Conservation (phyloP, 2,888 invertebrate species). For the Teinopalpus imperialis region DNA sequence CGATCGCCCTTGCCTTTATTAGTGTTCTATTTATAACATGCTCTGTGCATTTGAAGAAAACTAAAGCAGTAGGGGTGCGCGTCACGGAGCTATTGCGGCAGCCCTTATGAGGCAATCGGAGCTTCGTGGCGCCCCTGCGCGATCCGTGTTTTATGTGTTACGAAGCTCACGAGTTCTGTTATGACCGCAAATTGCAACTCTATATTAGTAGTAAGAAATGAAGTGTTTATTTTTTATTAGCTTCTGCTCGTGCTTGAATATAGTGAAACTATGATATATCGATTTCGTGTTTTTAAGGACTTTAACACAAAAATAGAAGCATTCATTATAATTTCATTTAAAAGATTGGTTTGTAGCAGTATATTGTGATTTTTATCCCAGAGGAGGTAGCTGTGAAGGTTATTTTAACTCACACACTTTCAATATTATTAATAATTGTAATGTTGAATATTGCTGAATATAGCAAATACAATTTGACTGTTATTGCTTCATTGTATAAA, state of each 20-base stretch:
- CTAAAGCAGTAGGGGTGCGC: slow-evolving; percentile 39
- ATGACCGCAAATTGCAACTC: slow-evolving; percentile 26
- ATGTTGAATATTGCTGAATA: too few relatives aligned
- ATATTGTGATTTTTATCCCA: too few relatives aligned
- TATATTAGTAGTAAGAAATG: slow-evolving; percentile 22
- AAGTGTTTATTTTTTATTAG: slow-evolving; percentile 21
- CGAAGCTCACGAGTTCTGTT: slow-evolving; percentile 24
- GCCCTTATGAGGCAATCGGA: slow-evolving; percentile 22
- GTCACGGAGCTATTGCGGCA: slow-evolving; percentile 26
- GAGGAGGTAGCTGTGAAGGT: too few relatives aligned
- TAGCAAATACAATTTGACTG: too few relatives aligned
- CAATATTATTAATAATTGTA: too few relatives aligned
- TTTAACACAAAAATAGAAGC: too few relatives aligned
- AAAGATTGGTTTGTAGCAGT: too few relatives aligned
- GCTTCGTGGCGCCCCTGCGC: slow-evolving; percentile 29
- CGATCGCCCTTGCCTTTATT: slow-evolving; percentile 42
- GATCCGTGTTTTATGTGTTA: slow-evolving; percentile 30
- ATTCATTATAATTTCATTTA: too few relatives aligned
- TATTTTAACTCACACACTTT: too few relatives aligned
- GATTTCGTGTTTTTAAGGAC: too few relatives aligned
- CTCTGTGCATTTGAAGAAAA: slow-evolving; percentile 40
- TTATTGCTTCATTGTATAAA: too few relatives aligned
- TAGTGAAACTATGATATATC: too few relatives aligned
- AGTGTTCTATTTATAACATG: slow-evolving; percentile 46
- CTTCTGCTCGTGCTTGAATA: slow-evolving; percentile 33